Conservation (phyloP, 2,113 vertebrate species). For the Colaptes auratus region DNA sequence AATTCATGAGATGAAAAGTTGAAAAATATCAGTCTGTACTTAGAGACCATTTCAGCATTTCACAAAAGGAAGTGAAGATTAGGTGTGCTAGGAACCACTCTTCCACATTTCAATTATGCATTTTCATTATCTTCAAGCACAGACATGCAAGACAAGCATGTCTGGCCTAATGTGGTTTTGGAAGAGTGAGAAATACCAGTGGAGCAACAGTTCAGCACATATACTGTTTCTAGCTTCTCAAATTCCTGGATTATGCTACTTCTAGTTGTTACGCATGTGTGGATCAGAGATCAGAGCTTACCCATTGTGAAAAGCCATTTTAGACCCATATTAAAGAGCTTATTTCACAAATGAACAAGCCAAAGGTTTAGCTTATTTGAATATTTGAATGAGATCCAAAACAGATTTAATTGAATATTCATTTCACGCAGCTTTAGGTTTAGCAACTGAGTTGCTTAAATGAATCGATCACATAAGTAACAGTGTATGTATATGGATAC, state of each 20-base stretch:
- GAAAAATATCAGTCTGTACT: background rate
- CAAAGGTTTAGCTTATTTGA: constrained; percentile 59
- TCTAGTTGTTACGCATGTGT: constrained; percentile 26
- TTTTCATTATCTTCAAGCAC: constrained; percentile 53
- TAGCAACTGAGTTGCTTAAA: constrained; percentile 37
- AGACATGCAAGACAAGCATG: background rate
- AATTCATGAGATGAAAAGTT: background rate
- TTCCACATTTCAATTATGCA: background rate
- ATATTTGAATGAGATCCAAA: constrained; percentile 56
- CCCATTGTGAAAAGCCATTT: constrained; percentile 51
- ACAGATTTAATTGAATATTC: constrained; percentile 52
- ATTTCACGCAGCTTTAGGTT: constrained; percentile 9
- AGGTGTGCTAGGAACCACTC: background rate
- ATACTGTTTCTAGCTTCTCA: constrained; percentile 4
- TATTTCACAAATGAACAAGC: constrained; percentile 69
- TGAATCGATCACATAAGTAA: constrained; percentile 15
- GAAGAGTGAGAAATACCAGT: constrained; percentile 19
- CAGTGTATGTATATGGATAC: background rate
- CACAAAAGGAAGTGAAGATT: background rate
- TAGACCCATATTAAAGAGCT: constrained; percentile 50
- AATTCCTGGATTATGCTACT: constrained; percentile 36
- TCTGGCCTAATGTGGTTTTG: constrained; percentile 4
- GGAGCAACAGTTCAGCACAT: background rate
- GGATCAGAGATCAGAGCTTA: constrained; percentile 55
- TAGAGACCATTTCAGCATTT: background rate